A percentile compares a stretch with the other conserved stretches of the same genome.
These are phyloP conservation scores for Amphilophus citrinellus DNA, from an alignment of 2,113 vertebrate species.

Conservation along the genomic window DNA sequence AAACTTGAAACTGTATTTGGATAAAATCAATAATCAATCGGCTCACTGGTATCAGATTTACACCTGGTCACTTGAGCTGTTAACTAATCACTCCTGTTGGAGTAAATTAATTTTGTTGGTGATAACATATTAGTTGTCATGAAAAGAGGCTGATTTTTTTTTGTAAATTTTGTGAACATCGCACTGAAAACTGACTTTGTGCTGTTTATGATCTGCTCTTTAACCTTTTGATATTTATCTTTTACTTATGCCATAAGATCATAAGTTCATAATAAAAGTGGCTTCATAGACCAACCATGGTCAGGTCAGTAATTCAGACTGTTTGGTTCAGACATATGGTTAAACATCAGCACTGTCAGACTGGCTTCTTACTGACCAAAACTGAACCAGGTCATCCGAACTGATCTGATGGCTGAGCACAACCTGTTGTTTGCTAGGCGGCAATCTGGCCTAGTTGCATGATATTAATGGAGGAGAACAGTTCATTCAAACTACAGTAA, in stretches of 20 bases:
- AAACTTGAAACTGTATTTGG: no score
- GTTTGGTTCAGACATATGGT: neutral
- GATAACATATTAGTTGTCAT: no score
- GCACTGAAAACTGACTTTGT: neutral
- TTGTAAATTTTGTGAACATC: no score
- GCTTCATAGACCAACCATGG: neutral
- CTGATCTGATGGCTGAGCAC: constrained; percentile 3
- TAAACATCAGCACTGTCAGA: constrained; percentile 6
- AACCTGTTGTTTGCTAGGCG: neutral
- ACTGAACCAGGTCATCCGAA: constrained; percentile 18
- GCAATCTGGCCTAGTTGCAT: constrained; percentile 11
- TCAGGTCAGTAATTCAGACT: neutral
- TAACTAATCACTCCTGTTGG: no score
- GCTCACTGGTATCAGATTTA: no score
- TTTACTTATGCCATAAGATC: neutral
- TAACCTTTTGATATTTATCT: neutral
- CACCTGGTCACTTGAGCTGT: no score
- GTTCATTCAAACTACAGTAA: neutral
- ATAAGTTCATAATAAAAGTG: neutral
- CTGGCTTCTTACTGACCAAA: constrained; percentile 5
- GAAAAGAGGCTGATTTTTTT: no score
- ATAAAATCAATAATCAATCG: no score
- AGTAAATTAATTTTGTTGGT: no score
- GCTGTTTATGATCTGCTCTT: neutral
- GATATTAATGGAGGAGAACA: neutral